A percentile compares a stretch with the other conserved stretches of the same genome.
Conservation (phyloP, 2,888 invertebrate species). For the Emmelina monodactyla region DNA sequence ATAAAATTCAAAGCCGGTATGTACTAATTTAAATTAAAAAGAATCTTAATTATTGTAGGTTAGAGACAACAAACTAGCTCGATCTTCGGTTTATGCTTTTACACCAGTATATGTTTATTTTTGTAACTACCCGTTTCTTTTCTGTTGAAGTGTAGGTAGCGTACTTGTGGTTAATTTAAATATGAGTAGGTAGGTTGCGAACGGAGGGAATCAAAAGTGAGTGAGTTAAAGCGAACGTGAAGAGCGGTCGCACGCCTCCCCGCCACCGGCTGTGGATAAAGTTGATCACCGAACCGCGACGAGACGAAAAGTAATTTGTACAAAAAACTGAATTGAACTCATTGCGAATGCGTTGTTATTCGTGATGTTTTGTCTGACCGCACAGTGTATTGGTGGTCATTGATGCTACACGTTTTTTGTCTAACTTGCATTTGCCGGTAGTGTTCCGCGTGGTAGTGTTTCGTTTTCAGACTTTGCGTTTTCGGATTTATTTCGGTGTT, state of each 20-base stretch:
- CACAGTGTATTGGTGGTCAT: slow-evolving; percentile 61
- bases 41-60: no score
- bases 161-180: no score
- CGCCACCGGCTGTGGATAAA: slow-evolving; percentile 39
- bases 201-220: slow-evolving; percentile 8
- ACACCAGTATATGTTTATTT: no score
- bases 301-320: slow-evolving; percentile 64
- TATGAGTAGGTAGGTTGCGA: no score
- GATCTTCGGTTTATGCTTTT: no score
- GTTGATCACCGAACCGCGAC: slow-evolving; percentile 61
- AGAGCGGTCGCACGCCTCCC: no score
- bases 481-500: slow-evolving; percentile 8
- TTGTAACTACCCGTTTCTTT: no score
- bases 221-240: no score
- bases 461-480: slow-evolving; percentile 28
- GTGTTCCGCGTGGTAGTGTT: slow-evolving; percentile 41
- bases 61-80: no score
- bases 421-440: slow-evolving; percentile 48
- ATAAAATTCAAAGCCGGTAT: not conserved
- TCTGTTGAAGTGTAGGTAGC: no score
- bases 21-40: not conserved
- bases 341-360: slow-evolving; percentile 57
- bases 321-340: slow-evolving; percentile 63
- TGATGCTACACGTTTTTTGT: slow-evolving; percentile 58
- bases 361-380: slow-evolving; percentile 64